Evolutionary conservation across 2,113 vertebrate genomes (phyloP).

Genomic region (Salvator merianae): DNA sequence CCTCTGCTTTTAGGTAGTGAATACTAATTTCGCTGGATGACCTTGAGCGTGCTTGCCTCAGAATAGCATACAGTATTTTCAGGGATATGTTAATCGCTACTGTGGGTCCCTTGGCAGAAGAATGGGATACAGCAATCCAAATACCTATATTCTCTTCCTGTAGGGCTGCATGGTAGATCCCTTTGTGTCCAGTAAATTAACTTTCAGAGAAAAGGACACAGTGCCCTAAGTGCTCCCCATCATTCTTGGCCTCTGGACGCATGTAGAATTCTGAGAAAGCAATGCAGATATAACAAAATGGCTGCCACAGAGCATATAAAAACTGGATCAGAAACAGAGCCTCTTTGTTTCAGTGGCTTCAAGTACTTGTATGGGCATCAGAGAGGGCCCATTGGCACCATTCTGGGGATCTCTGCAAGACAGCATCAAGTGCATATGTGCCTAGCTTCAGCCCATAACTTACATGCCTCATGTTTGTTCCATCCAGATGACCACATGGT

Average conservation of each 20-base stretch:
- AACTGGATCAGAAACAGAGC: no score
- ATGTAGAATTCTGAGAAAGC: no score
- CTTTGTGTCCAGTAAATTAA: not conserved
- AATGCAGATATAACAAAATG: no score
- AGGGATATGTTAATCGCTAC: not conserved
- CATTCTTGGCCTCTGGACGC: no score
- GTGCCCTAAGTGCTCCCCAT: no score
- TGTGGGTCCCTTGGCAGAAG: not conserved
- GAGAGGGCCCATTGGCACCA: no score
- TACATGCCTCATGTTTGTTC: constrained; percentile 16
- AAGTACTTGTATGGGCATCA: no score
- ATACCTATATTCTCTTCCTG: not conserved
- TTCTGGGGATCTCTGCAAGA: not conserved
- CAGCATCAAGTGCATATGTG: not conserved
- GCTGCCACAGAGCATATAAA: no score
- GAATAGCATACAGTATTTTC: not conserved
- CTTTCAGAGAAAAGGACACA: no score
- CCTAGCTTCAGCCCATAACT: not conserved
- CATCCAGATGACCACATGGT: constrained; percentile 39
- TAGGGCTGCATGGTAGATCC: not conserved
- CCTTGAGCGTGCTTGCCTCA: not conserved
- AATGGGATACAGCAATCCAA: not conserved
- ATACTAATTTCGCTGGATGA: not conserved
- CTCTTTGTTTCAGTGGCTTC: no score
- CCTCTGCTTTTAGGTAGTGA: not conserved